Conservation (phyloP, 2,888 invertebrate species). For the Lysandra bellargus region DNA sequence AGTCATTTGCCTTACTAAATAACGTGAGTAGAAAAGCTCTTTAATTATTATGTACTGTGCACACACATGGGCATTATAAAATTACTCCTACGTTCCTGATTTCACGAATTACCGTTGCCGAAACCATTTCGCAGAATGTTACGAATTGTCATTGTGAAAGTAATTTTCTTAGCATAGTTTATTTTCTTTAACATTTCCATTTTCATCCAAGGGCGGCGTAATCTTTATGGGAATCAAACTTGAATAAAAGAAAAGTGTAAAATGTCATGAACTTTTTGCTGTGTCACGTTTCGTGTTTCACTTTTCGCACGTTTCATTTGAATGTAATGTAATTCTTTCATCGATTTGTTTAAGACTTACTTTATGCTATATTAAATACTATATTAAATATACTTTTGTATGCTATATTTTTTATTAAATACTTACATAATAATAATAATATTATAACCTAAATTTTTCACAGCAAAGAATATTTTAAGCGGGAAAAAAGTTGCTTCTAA, state of each 20-base stretch:
- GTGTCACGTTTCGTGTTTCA: background rate
- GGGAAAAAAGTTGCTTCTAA: too few relatives aligned
- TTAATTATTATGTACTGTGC: background rate
- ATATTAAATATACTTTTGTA: too few relatives aligned
- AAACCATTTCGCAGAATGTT: background rate
- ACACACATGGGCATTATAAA: background rate
- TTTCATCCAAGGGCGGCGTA: slow-evolving; percentile 21
- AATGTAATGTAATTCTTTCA: background rate
- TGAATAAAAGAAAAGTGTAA: slow-evolving; percentile 8
- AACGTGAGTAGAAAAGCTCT: too few relatives aligned
- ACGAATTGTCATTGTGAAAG: background rate
- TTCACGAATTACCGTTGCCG: too few relatives aligned
- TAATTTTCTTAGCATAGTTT: slow-evolving; percentile 20
- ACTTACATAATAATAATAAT: too few relatives aligned
- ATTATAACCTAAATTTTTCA: too few relatives aligned
- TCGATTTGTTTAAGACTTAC: background rate
- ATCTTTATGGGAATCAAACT: slow-evolving; percentile 23
- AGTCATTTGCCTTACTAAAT: background rate
- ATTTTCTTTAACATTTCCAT: slow-evolving; percentile 20
- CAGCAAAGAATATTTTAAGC: too few relatives aligned
- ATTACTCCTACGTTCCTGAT: too few relatives aligned
- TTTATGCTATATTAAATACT: too few relatives aligned
- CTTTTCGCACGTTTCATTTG: background rate
- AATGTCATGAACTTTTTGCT: slow-evolving; percentile 18
- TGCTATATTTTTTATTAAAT: too few relatives aligned